Conservation (phyloP, 2,888 invertebrate species). For the Chymomyza procnemis region DNA sequence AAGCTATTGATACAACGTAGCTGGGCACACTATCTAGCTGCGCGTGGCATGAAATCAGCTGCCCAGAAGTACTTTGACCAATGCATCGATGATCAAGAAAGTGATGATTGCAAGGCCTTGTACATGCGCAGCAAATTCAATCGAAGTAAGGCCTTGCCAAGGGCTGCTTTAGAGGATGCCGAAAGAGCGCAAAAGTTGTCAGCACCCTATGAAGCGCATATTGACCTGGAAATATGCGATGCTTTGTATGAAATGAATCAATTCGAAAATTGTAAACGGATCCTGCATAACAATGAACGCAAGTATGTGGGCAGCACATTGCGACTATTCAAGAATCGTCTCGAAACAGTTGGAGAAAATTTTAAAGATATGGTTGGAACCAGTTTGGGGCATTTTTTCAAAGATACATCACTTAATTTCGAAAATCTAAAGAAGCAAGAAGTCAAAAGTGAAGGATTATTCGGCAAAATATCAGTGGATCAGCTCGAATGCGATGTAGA, state of each 20-base stretch:
- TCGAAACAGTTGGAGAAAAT: constrained; percentile 36
- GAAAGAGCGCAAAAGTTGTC: constrained; percentile 17
- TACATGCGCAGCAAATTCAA: constrained; percentile 54
- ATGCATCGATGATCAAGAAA: constrained; percentile 34
- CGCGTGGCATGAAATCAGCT: constrained; percentile 27
- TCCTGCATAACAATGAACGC: constrained; percentile 28
- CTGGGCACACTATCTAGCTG: constrained; percentile 51
- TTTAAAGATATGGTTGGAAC: constrained; percentile 34
- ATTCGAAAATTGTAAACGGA: constrained; percentile 46
- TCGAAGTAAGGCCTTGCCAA: constrained; percentile 41
- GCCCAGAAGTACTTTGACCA: constrained; percentile 53
- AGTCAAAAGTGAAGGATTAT: neutral
- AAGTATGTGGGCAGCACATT: constrained; percentile 34
- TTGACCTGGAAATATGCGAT: constrained; percentile 47
- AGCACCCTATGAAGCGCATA: constrained; percentile 4
- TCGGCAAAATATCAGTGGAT: constrained; percentile 28
- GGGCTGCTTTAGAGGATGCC: constrained; percentile 44
- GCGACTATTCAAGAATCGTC: constrained; percentile 42
- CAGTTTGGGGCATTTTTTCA: constrained; percentile 34
- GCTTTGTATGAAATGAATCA: constrained; percentile 51
- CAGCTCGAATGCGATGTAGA: constrained; percentile 40
- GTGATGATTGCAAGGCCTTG: constrained; percentile 33
- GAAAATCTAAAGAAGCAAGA: neutral
- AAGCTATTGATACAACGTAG: constrained; percentile 47
- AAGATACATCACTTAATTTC: neutral